Evolutionary conservation across 2,888 invertebrate genomes (phyloP).

Genomic region (Amiota mariae): DNA sequence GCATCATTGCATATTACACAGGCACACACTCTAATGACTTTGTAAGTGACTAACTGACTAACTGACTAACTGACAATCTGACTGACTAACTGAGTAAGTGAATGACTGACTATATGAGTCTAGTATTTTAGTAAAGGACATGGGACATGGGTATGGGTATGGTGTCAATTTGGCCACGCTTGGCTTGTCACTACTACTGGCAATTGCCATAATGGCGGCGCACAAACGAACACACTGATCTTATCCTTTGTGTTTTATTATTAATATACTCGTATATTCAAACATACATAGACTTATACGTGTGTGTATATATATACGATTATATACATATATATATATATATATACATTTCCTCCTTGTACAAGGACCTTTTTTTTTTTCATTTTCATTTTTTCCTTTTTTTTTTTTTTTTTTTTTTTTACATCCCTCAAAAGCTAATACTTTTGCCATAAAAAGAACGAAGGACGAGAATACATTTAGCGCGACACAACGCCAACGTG

Average conservation of each 20-base stretch:
- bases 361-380: not conserved
- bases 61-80: too few species aligned
- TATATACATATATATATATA: not conserved
- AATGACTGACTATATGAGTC: too few species aligned
- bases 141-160: too few species aligned
- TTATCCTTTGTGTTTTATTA: too few species aligned
- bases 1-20: too few species aligned
- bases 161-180: too few species aligned
- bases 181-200: too few species aligned
- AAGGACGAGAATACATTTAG: slow-evolving; percentile 45
- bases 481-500: slow-evolving; percentile 70
- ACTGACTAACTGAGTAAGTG: too few species aligned
- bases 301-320: not conserved
- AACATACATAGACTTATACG: not conserved
- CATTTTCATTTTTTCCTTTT: slow-evolving; percentile 40
- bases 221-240: not conserved
- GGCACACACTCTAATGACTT: too few species aligned
- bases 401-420: slow-evolving; percentile 43
- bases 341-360: not conserved
- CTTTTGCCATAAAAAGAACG: not conserved
- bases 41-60: too few species aligned
- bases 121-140: too few species aligned
- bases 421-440: slow-evolving; percentile 56
- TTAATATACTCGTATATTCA: not conserved
- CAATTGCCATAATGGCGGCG: slow-evolving; percentile 7